phyloP scores from a whole-genome alignment of 1,140 invertebrate species.

The Ylistrum balloti region DNA sequence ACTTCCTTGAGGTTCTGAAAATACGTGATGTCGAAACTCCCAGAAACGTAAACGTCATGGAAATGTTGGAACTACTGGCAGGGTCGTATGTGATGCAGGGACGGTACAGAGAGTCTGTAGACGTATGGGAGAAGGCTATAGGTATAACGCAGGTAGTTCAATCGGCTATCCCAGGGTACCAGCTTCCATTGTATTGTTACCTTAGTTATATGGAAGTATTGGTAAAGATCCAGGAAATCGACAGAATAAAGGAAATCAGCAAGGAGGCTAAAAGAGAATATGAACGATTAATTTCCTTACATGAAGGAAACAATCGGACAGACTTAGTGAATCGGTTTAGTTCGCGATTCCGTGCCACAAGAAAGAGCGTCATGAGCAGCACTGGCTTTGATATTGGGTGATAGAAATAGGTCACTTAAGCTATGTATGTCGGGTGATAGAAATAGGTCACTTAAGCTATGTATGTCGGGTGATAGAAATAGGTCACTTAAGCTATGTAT shows the following conservation, averaged over 20 bases:
- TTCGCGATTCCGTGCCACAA: neutral
- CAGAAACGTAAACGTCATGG: slow-evolving; percentile 12
- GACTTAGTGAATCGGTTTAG: neutral
- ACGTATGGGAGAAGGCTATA: neutral
- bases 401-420: too few relatives aligned
- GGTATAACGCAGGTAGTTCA: neutral
- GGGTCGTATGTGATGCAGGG: neutral
- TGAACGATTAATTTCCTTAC: slow-evolving; percentile 17
- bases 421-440: neutral
- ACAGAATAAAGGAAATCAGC: neutral
- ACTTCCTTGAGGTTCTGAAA: slow-evolving; percentile 14
- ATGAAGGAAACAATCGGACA: neutral
- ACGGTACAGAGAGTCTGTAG: neutral
- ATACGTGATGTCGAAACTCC: neutral
- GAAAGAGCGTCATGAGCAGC: neutral
- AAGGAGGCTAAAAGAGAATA: neutral
- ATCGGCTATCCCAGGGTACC: neutral
- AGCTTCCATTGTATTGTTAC: neutral
- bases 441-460: too few relatives aligned
- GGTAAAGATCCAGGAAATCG: neutral
- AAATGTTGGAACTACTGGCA: slow-evolving; percentile 12
- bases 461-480: neutral
- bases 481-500: too few relatives aligned
- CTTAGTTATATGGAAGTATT: slow-evolving; percentile 3
- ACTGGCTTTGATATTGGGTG: neutral